Evolutionary conservation across 2,797 vertebrate species (phyloP), one percentile per base, ranked within the genome.

Genomic region (Acanthis flammea): DNA sequence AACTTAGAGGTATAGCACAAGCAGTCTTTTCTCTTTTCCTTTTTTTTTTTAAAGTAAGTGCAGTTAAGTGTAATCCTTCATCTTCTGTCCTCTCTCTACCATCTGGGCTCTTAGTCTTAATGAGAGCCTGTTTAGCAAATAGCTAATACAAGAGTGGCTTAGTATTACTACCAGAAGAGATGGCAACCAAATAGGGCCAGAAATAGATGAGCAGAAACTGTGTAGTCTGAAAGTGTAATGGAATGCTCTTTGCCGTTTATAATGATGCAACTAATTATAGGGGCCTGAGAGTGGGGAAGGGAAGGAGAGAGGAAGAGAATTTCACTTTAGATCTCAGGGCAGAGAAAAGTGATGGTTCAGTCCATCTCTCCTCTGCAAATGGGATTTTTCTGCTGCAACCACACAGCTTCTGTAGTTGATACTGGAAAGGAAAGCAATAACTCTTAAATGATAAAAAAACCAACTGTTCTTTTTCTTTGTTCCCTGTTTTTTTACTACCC

Each of bases 321-420:
- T 92, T 62, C 42, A 10, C n/a, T 78, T 90, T 16, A 94, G 61
- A 47, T 92, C 44, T 88, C 24, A 21, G 45, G 25, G 58, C 35
- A 53, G 60, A 76, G 45, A 58, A 79, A 86, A 84, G 62, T 58
- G 92, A 42, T 65, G 80, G 76, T 92, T 91, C 83, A 78, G 73
- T 74, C 45, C 19, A 67, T 88, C 45, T 84, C 19, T 78, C 17
- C 30, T 81, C 47, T 75, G 70, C 51, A 90, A 53, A 57, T 61
- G 42, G 45, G 70, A 47, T 61, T 74, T 88, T 83, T 87, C 73
- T 88, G 65, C 61, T 0, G 0, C 50, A 75, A 21, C 53, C 54
- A 31, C 37, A 28, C 21, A 27, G 33, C 72, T 86, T 90, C 82
- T 81, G 66, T 50, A 17, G 63, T 82, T 70, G 84, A 66, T 73